phyloP scores from a whole-genome alignment of 2,113 vertebrate genomes.

The Sphyrna mokarran region DNA sequence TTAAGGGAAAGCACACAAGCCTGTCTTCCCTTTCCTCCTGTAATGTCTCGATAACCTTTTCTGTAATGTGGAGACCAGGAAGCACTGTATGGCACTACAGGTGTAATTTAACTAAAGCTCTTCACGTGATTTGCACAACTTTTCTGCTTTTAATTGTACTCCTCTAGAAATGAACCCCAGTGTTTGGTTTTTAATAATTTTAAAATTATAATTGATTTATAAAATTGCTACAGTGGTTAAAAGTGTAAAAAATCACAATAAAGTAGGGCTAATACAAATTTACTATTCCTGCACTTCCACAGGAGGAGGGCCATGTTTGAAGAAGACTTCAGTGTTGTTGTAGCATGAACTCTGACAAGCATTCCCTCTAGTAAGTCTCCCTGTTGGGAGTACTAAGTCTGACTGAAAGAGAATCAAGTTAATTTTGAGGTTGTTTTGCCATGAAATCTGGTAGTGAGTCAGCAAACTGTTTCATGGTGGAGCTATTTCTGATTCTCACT shows the following conservation, averaged over 20 bases:
- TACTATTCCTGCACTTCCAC: not conserved
- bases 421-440: not conserved
- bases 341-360: not conserved
- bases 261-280: not conserved
- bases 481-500: not conserved
- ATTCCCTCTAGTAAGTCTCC: not conserved
- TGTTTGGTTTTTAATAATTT: not conserved
- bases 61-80: not conserved
- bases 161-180: not conserved
- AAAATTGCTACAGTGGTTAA: not conserved
- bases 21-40: not conserved
- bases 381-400: not conserved
- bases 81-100: not conserved
- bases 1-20: not conserved
- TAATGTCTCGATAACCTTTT: not conserved
- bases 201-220: not conserved
- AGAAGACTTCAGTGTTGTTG: not conserved
- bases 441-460: not conserved
- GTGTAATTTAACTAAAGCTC: not conserved
- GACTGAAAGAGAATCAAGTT: not conserved
- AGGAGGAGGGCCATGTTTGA: not conserved
- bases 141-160: not conserved
- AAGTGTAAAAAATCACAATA: not conserved
- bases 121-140: not conserved
- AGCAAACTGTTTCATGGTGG: not conserved